phyloP scores from a whole-genome alignment of 2,888 invertebrate genomes.

The Drosophila neonasuta region DNA sequence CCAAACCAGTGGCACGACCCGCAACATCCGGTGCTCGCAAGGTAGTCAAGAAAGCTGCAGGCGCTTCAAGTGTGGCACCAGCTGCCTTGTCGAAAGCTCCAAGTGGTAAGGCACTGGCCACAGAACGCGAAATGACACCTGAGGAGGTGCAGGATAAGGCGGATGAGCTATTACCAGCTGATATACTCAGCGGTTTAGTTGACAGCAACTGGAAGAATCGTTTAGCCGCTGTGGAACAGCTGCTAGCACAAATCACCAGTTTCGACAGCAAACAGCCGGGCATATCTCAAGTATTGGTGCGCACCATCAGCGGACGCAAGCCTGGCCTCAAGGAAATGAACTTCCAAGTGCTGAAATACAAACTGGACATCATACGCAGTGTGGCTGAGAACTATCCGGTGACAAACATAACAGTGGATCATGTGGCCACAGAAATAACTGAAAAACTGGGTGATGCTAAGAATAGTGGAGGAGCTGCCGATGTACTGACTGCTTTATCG shows the following conservation, averaged over 20 bases:
- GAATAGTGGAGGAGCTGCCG: constrained; percentile 86
- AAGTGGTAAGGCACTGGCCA: constrained; percentile 79
- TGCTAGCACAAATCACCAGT: constrained; percentile 85
- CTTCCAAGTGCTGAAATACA: constrained; percentile 93
- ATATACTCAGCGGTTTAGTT: constrained; percentile 86
- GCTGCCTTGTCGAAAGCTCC: constrained; percentile 78
- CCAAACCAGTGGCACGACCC: constrained; percentile 79
- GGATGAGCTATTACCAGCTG: constrained; percentile 85
- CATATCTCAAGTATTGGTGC: constrained; percentile 88
- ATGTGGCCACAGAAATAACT: constrained; percentile 90
- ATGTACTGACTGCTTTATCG: constrained; percentile 88
- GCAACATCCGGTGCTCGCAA: constrained; percentile 64
- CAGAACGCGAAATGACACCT: constrained; percentile 87
- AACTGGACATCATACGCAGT: constrained; percentile 90
- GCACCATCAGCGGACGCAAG: constrained; percentile 89
- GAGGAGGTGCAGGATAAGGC: constrained; percentile 91
- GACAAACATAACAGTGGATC: constrained; percentile 88
- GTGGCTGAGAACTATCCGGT: constrained; percentile 90
- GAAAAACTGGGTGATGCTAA: constrained; percentile 93
- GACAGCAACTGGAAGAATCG: constrained; percentile 94
- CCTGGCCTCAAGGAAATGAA: constrained; percentile 94
- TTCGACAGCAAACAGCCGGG: constrained; percentile 86
- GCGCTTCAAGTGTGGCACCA: constrained; percentile 47
- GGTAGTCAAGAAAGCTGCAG: constrained; percentile 38
- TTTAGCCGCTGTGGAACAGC: constrained; percentile 88